Percentiles rank a stretch among this genome's conserved stretches.
These are phyloP conservation scores for Clupea harengus DNA, from an alignment of 2,113 vertebrate species.

Conservation along the genomic window DNA sequence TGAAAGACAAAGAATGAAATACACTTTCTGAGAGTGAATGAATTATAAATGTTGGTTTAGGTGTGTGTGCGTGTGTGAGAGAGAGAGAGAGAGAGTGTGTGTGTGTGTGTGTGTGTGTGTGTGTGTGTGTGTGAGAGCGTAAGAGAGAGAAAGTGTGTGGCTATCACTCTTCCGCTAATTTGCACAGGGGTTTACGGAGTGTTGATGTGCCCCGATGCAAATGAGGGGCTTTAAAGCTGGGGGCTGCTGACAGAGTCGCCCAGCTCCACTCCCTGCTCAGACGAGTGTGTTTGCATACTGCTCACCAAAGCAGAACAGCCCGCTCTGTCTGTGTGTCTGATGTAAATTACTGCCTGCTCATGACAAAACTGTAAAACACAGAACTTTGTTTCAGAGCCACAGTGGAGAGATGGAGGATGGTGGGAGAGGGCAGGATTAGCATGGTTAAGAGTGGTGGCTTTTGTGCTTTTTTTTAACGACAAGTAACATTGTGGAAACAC, in stretches of 20 bases:
- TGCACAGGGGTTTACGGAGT: slow-evolving; percentile 37
- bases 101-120: slow-evolving; percentile 19
- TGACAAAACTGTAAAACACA: slow-evolving; percentile 15
- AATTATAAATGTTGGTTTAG: neutral
- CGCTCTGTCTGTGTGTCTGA: neutral
- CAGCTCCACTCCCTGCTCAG: neutral
- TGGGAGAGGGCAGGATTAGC: neutral
- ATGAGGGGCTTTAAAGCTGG: slow-evolving; percentile 13
- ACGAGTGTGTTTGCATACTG: neutral
- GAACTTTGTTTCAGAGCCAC: neutral
- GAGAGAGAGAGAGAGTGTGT: too few species aligned
- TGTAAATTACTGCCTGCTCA: neutral
- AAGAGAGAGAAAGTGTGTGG: neutral
- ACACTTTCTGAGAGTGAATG: neutral
- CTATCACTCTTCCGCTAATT: neutral
- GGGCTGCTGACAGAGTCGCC: neutral
- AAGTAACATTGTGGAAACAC: neutral
- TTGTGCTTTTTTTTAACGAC: neutral
- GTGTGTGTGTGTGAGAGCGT: neutral
- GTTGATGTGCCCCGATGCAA: slow-evolving; percentile 44
- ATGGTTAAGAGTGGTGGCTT: neutral
- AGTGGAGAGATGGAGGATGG: neutral
- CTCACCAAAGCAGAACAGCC: neutral
- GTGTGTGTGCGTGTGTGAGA: neutral
- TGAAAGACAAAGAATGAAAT: neutral